Base-by-base conservation (phyloP, 1,140 invertebrate species). In the Cherax destructor region DNA sequence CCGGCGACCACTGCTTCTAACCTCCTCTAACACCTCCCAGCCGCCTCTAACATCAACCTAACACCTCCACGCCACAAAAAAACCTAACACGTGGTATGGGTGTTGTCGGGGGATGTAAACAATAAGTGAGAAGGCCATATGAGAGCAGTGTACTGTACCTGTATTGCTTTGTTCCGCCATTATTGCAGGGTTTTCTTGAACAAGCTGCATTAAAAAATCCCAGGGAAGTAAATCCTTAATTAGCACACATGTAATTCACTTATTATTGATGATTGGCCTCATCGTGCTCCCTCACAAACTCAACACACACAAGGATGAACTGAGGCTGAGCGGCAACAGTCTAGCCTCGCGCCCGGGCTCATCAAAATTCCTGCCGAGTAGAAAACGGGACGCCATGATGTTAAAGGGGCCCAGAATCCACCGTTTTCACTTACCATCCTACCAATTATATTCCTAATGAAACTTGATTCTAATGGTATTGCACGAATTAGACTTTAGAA, bases 351-450 rank as follows among this genome's bases (percentile, higher is more conserved):
- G 79, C 85, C 59, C 77, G 79, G 76, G 76, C 88, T 85, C 83
- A 89, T 89, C 87, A 89, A 89, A 89, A 89, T 89, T 89, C 87
- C 87, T 89, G 61, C 87, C 78, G 61, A 80, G 78, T 59, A 77
- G 81, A 85, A 84, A 91, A 81, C 87, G 87, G 89, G 83, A 84
- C 84, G 90, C 90, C 90, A 91, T 91, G n/a, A 83, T 91, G 84
- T 80, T 91, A 87, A 91, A 91, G 90, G 90, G 90, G 85, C 83
- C 61, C 9, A 81, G 90, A 86, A 85, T 80, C 3, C 18, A 30
- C 81, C 69, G 41, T 79, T 85, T 80, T 78, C 18, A 21, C 56
- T 30, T 18, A 18, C 21, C 50, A 52, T 18, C 24, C 1, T 7
- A 30, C 6, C 5, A 11, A 30, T 74, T 9, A 10, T 6, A 21